Conservation (phyloP, 2,888 invertebrate species). For the Andrena bucephala region DNA sequence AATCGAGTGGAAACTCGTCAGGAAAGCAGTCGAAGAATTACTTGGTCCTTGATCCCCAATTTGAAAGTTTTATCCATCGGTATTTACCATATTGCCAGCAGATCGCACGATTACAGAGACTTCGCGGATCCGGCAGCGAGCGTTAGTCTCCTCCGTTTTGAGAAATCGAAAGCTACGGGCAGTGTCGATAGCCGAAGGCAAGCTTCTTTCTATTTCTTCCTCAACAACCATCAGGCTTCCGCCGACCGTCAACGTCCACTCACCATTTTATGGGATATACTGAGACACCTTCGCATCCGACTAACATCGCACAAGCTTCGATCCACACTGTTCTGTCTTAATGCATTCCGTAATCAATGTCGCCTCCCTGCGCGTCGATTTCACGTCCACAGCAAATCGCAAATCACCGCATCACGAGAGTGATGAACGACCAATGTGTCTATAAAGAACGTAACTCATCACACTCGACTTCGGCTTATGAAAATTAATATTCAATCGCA, state of each 20-base stretch:
- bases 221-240: slow-evolving; percentile 29
- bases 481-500: slow-evolving; percentile 12
- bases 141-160: slow-evolving; percentile 83
- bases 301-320: slow-evolving; percentile 6
- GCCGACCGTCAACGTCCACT: slow-evolving; percentile 15
- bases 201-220: slow-evolving; percentile 72
- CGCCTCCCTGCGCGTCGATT: neutral
- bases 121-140: slow-evolving; percentile 82
- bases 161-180: slow-evolving; percentile 80
- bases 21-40: slow-evolving; percentile 2
- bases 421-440: neutral
- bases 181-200: slow-evolving; percentile 82
- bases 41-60: neutral
- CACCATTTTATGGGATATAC: slow-evolving; percentile 32
- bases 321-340: neutral
- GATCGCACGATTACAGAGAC: slow-evolving; percentile 81
- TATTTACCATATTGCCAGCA: slow-evolving; percentile 53
- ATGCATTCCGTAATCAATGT: neutral
- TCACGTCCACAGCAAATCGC: neutral
- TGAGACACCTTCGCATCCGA: neutral
- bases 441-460: neutral
- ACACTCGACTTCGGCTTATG: neutral
- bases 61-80: slow-evolving; percentile 27
- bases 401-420: neutral
- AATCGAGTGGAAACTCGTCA: neutral